phyloP scores from a whole-genome alignment of 2,888 invertebrate genomes.

The Chrysina gloriosa region DNA sequence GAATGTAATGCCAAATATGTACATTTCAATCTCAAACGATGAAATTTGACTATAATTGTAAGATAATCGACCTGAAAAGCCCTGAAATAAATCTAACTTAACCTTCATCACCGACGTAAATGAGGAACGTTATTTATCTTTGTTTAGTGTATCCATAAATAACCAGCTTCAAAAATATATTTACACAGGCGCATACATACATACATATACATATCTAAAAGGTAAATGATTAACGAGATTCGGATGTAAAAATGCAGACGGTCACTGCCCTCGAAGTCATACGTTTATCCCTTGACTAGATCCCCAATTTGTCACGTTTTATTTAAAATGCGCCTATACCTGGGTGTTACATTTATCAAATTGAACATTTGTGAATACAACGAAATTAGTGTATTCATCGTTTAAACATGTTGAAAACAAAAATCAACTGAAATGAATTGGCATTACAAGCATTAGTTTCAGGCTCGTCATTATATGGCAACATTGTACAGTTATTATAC shows the following conservation, averaged over 20 bases:
- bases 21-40: too few species aligned
- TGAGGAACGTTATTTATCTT: conserved; percentile 24
- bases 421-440: too few species aligned
- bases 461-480: too few species aligned
- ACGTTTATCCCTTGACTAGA: neutral
- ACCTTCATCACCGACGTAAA: neutral
- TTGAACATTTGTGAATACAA: neutral
- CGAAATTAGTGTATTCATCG: too few species aligned
- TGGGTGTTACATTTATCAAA: neutral
- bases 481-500: too few species aligned
- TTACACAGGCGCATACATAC: neutral
- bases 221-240: conserved; percentile 32
- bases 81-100: conserved; percentile 12
- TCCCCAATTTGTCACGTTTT: conserved; percentile 26
- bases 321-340: neutral
- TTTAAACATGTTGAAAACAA: too few species aligned
- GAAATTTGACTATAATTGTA: neutral
- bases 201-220: conserved; percentile 7
- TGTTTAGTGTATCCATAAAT: conserved; percentile 31
- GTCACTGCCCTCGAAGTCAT: conserved; percentile 10
- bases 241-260: conserved; percentile 35
- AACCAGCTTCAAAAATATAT: conserved; percentile 20
- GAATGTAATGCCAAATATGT: too few species aligned
- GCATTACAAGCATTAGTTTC: too few species aligned
- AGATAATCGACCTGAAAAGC: neutral